A percentile compares a stretch with the other conserved stretches of the same genome.
Evolutionary conservation across 2,113 vertebrate genomes (phyloP).

Genomic region (Indicator indicator): DNA sequence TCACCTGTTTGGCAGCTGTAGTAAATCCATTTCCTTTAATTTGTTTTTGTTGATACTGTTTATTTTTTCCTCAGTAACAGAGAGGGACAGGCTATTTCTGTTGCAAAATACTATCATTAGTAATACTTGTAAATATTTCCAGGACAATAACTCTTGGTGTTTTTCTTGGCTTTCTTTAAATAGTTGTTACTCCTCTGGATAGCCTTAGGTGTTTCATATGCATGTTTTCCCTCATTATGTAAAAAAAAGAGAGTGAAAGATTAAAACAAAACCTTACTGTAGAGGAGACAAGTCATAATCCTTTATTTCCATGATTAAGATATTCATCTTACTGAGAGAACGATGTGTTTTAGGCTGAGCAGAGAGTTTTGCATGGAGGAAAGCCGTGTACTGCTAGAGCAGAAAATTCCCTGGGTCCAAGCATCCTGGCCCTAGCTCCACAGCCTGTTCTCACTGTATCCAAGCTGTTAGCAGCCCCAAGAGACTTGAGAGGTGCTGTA

Average conservation of each 20-base stretch:
- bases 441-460: neutral
- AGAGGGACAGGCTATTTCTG: neutral
- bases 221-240: neutral
- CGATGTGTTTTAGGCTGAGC: neutral
- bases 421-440: no score
- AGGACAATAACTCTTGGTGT: neutral
- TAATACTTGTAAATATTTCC: neutral
- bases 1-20: accelerated
- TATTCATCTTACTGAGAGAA: neutral
- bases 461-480: neutral
- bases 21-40: neutral
- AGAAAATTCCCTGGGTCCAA: neutral
- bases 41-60: neutral
- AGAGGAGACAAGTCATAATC: neutral
- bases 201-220: neutral
- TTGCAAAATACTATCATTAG: neutral
- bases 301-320: neutral
- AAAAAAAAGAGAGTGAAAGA: neutral
- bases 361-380: neutral
- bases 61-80: neutral
- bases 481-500: neutral
- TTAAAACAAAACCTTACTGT: neutral
- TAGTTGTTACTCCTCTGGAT: neutral
- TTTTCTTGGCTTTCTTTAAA: neutral
- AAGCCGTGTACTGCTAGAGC: neutral